Conservation (phyloP, 2,113 vertebrate species). For the Abramis brama region DNA sequence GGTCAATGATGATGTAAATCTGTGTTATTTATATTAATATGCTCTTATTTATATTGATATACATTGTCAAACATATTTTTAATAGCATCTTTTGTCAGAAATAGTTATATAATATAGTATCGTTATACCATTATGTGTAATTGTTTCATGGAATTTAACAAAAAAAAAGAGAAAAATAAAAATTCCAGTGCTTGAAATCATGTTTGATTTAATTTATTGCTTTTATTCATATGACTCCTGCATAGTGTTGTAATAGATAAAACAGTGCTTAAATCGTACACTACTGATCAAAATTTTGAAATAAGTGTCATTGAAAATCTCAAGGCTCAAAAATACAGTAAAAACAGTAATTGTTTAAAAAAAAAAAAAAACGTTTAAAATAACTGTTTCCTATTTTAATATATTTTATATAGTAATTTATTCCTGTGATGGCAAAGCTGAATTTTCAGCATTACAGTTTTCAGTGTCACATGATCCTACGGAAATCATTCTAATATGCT, state of each 20-base stretch:
- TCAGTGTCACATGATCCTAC: no score
- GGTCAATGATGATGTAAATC: not conserved
- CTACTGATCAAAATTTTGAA: not conserved
- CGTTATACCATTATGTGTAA: not conserved
- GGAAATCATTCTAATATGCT: not conserved
- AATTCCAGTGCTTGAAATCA: not conserved
- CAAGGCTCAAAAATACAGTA: not conserved
- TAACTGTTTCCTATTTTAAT: not conserved
- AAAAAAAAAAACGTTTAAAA: no score
- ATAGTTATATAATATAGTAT: slow-evolving; percentile 1
- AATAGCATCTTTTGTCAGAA: slow-evolving; percentile 14
- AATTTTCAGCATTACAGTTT: no score
- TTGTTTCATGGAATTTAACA: slow-evolving; percentile 3
- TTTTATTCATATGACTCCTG: not conserved
- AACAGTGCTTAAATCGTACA: not conserved
- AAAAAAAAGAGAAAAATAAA: not conserved
- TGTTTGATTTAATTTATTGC: not conserved
- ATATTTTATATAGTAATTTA: not conserved
- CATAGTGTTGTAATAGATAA: not conserved
- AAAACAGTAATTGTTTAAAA: not conserved
- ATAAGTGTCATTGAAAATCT: not conserved
- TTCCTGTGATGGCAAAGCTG: no score
- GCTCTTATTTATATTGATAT: slow-evolving; percentile 4
- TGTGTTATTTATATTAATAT: slow-evolving; percentile 10
- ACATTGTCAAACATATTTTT: slow-evolving; percentile 8